Evolutionary conservation across 92 coral and sea anemone species (phyloP).

Genomic region (Pocillopora meandrina): DNA sequence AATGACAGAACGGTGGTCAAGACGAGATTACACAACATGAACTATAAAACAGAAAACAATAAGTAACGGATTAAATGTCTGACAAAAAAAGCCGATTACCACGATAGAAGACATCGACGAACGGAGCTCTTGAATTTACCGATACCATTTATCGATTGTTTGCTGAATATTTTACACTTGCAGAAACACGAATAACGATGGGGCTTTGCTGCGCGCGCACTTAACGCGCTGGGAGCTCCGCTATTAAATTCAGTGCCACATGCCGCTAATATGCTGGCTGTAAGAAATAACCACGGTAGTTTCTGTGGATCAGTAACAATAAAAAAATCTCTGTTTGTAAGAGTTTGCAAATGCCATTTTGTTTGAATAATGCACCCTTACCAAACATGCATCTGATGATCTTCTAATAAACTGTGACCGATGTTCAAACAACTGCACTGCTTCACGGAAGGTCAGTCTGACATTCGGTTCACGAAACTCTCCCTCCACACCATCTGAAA

Average conservation of each 20-base stretch:
- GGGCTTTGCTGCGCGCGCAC: too few relatives aligned
- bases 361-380: slow-evolving; percentile 18
- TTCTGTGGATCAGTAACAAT: too few relatives aligned
- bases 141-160: too few relatives aligned
- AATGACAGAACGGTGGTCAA: slow-evolving; percentile 91
- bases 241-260: too few relatives aligned
- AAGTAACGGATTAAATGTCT: not conserved
- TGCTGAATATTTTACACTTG: too few relatives aligned
- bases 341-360: not conserved
- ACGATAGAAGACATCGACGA: too few relatives aligned
- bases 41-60: slow-evolving; percentile 45
- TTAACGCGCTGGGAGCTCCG: too few relatives aligned
- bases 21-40: slow-evolving; percentile 84
- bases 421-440: slow-evolving; percentile 92
- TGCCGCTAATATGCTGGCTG: too few relatives aligned
- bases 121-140: too few relatives aligned
- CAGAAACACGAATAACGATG: too few relatives aligned
- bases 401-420: slow-evolving; percentile 85
- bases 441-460: slow-evolving; percentile 83
- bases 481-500: slow-evolving; percentile 80
- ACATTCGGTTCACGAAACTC: slow-evolving; percentile 81
- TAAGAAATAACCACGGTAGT: too few relatives aligned
- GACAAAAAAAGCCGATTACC: too few relatives aligned
- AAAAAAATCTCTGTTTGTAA: not conserved
- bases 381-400: slow-evolving; percentile 93